Conservation (phyloP, 2,888 invertebrate genomes). For the Panopea generosa region DNA sequence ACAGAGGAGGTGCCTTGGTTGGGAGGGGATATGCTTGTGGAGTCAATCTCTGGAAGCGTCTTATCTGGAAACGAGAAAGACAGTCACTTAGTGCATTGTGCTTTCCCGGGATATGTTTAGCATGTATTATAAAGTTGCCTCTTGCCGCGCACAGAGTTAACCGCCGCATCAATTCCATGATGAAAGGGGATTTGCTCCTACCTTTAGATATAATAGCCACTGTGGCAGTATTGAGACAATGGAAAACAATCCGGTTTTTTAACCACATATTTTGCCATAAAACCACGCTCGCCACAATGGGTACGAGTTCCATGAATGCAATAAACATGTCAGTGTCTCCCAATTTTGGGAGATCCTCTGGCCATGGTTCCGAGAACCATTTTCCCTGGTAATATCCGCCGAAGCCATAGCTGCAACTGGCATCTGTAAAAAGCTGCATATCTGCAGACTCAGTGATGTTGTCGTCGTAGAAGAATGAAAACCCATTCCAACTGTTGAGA, state of each 20-base stretch:
- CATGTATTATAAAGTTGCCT: neutral
- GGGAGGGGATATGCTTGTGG: slow-evolving; percentile 19
- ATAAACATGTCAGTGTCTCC: neutral
- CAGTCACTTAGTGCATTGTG: slow-evolving; percentile 29
- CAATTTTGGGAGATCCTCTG: slow-evolving; percentile 7
- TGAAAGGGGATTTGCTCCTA: slow-evolving; percentile 19
- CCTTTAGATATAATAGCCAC: slow-evolving; percentile 35
- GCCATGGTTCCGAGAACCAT: slow-evolving; percentile 48
- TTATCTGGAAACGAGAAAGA: slow-evolving; percentile 52
- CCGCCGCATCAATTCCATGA: slow-evolving; percentile 39
- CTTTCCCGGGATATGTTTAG: slow-evolving; percentile 24
- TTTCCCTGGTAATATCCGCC: slow-evolving; percentile 27
- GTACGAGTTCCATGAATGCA: slow-evolving; percentile 25
- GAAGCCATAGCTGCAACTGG: slow-evolving; percentile 12
- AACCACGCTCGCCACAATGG: slow-evolving; percentile 26
- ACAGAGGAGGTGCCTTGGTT: no score
- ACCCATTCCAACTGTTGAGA: slow-evolving; percentile 46
- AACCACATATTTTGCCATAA: slow-evolving; percentile 30
- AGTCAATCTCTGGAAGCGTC: slow-evolving; percentile 20
- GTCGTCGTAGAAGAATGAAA: slow-evolving; percentile 46
- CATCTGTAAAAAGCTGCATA: slow-evolving; percentile 43
- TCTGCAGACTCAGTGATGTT: slow-evolving; percentile 24
- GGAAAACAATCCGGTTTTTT: slow-evolving; percentile 27
- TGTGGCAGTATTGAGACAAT: slow-evolving; percentile 32
- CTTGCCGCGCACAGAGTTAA: neutral